phyloP scores from a whole-genome alignment of 2,888 invertebrate genomes.

The Iselma pallidipennis region DNA sequence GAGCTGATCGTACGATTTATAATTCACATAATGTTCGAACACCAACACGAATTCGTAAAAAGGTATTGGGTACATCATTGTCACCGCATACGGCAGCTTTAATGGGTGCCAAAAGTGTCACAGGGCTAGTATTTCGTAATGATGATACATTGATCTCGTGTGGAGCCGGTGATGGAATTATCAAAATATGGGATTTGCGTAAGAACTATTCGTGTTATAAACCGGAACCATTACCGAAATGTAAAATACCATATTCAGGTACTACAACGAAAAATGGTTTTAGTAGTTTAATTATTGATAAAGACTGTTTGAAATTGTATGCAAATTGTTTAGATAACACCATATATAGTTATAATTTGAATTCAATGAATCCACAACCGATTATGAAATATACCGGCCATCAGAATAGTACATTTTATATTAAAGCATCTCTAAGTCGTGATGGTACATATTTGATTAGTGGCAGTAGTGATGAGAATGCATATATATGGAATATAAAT shows the following conservation, averaged over 20 bases:
- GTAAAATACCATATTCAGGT: constrained; percentile 74
- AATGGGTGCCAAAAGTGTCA: constrained; percentile 71
- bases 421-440: constrained; percentile 79
- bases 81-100: constrained; percentile 44
- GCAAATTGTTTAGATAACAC: constrained; percentile 87
- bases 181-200: constrained; percentile 79
- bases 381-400: constrained; percentile 72
- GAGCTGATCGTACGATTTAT: constrained; percentile 73
- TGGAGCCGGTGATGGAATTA: constrained; percentile 83
- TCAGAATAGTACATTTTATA: constrained; percentile 80
- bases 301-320: constrained; percentile 69
- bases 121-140: constrained; percentile 82
- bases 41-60: constrained; percentile 58
- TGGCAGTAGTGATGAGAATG: constrained; percentile 86
- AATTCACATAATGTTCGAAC: constrained; percentile 66
- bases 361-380: constrained; percentile 69
- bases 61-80: not conserved
- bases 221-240: constrained; percentile 72
- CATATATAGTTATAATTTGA: constrained; percentile 83
- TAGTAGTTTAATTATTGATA: constrained; percentile 77
- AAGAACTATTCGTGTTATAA: constrained; percentile 75
- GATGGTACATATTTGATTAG: constrained; percentile 82
- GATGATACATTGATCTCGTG: constrained; percentile 78
- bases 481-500: constrained; percentile 82
- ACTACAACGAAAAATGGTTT: constrained; percentile 72